Evolutionary conservation across 2,113 vertebrate genomes (phyloP).

Genomic region (Podarcis muralis): DNA sequence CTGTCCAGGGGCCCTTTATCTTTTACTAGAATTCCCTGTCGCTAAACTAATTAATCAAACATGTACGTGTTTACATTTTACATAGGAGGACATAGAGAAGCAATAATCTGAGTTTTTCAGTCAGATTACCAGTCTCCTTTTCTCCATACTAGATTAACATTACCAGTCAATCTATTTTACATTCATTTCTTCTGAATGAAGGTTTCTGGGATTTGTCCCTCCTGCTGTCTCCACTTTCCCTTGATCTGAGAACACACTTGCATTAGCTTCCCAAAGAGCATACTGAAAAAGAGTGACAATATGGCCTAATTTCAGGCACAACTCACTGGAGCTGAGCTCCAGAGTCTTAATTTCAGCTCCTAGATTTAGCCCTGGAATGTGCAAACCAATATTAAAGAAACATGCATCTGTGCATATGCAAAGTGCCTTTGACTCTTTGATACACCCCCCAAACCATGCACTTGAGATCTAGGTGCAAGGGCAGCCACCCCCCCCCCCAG

Average conservation of each 20-base stretch:
- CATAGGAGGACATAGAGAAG: too few species aligned
- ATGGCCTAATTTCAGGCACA: neutral
- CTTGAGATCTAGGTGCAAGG: neutral
- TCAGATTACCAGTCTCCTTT: neutral
- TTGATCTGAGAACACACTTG: conserved; percentile 2
- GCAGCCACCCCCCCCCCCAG: too few species aligned
- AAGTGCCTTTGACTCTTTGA: neutral
- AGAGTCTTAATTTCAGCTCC: neutral
- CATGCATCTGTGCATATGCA: neutral
- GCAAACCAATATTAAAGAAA: neutral
- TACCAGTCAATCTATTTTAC: neutral
- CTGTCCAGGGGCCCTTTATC: too few species aligned
- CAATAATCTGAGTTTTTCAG: too few species aligned
- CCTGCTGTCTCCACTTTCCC: neutral
- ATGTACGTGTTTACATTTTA: too few species aligned
- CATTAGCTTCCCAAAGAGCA: neutral
- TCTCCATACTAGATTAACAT: neutral
- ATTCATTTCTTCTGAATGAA: neutral
- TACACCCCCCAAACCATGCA: neutral
- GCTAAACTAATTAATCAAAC: too few species aligned
- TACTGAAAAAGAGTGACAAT: conserved; percentile 8
- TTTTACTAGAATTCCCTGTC: too few species aligned
- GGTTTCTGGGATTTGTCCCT: neutral
- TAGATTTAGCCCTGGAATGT: neutral
- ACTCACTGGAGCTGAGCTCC: neutral